Conservation (phyloP, 2,888 invertebrate genomes). For the Thera obeliscata region DNA sequence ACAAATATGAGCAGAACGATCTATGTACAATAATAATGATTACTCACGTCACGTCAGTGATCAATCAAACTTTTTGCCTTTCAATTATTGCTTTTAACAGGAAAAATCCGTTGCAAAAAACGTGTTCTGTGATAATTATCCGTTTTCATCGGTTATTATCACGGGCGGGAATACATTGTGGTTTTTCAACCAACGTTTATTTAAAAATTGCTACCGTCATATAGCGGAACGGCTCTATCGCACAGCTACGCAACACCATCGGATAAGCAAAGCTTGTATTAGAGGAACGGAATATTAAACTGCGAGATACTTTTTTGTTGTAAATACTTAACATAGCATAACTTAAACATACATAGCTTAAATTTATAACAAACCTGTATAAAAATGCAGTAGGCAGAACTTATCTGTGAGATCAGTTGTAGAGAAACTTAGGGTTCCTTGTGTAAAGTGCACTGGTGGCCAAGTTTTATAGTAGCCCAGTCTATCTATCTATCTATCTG, state of each 20-base stretch:
- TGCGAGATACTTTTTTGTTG: too few species aligned
- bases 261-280: too few species aligned
- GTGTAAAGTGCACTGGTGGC: too few species aligned
- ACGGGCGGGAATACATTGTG: constrained; percentile 24
- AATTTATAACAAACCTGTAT: too few species aligned
- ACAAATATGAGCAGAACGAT: constrained; percentile 22
- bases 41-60: constrained; percentile 26
- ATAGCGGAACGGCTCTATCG: not conserved
- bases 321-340: too few species aligned
- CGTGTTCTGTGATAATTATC: constrained; percentile 27
- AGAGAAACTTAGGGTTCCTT: too few species aligned
- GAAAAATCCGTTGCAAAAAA: constrained; percentile 32
- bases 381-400: too few species aligned
- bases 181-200: not conserved
- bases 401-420: too few species aligned
- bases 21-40: constrained; percentile 21
- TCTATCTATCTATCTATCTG: too few species aligned
- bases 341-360: too few species aligned
- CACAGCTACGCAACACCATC: not conserved
- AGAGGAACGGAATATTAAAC: too few species aligned
- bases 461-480: too few species aligned
- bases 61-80: constrained; percentile 34
- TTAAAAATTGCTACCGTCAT: not conserved
- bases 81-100: constrained; percentile 32
- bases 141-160: constrained; percentile 27